Base-by-base conservation (phyloP, 2,888 invertebrate genomes). In the Syrista parreyssii region DNA sequence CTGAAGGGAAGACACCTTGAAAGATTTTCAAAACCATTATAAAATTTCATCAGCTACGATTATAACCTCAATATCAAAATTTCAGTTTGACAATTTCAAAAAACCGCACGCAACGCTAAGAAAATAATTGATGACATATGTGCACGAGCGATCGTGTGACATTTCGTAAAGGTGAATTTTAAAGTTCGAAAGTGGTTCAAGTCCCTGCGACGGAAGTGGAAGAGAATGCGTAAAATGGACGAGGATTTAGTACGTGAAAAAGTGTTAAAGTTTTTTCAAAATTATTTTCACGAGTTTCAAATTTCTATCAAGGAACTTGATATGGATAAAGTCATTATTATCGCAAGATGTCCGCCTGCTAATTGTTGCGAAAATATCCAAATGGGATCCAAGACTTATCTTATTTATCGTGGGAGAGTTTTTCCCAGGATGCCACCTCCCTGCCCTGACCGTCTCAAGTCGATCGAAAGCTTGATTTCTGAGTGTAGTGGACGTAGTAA, bases 311-410 rank as follows among this genome's bases (percentile, higher is more conserved):
- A 81, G 55, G 74, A 78, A 3, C 75, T 30, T 76, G 71, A 80
- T 68, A 76, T 73, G 76, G 79, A 83, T 1, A 86, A 84, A 76
- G 12, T 87, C 12, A 84, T 90, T 74, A 84, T 85, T 75, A 84
- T 91, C 68, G 87, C 86, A n/a, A 87, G 88, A 80, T 87, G 87
- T 78, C 82, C 87, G 4, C 84, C 87, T n/a, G 79, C 84, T 9
- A 81, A 75, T 15, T 68, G 76, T 31, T 68, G 79, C 12, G 79
- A 79, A 11, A 71, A 78, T 55, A 40, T 88, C 71, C 84, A 83
- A 84, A 86, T 88, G 84, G 90, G 89, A 69, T 86, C 88, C 2
- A 88, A 84, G 79, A 91, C 91, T 0, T 81, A 88, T 78, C 76
- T 91, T 73, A 88, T 86, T 32, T 81, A 90, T 33, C 87, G 89